A percentile compares a stretch with the other conserved stretches of the same genome.
These are phyloP conservation scores for Euplagia quadripunctaria DNA, from an alignment of 2,888 invertebrate genomes.

Conservation along the genomic window DNA sequence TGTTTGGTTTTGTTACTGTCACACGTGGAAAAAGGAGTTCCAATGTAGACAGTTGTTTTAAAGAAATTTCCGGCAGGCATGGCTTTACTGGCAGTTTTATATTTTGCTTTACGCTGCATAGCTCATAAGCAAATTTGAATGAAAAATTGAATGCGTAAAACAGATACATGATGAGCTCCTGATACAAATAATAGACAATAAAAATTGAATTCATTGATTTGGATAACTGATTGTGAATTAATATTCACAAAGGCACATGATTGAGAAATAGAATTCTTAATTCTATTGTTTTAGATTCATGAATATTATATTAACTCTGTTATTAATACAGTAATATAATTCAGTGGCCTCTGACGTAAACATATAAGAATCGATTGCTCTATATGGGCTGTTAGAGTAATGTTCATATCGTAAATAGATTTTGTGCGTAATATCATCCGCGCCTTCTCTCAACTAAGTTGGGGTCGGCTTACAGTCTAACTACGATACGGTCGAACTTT, in stretches of 20 bases:
- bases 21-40: not conserved
- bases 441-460: too few species aligned
- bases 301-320: not conserved
- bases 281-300: conserved; percentile 11
- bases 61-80: not conserved
- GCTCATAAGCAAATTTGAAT: not conserved
- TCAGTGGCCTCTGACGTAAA: not conserved
- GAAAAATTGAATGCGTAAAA: not conserved
- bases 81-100: not conserved
- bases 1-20: not conserved
- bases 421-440: not conserved
- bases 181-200: not conserved
- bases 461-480: too few species aligned
- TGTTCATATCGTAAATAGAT: not conserved
- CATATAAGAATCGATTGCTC: not conserved
- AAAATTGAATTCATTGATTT: not conserved
- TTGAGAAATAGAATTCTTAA: conserved; percentile 3
- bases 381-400: not conserved
- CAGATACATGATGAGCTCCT: not conserved
- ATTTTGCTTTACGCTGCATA: not conserved
- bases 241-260: conserved; percentile 2
- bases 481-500: too few species aligned
- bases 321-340: not conserved
- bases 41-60: not conserved
- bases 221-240: not conserved